Conservation (phyloP, 2,113 vertebrate species). For the Periophthalmus modestus region DNA sequence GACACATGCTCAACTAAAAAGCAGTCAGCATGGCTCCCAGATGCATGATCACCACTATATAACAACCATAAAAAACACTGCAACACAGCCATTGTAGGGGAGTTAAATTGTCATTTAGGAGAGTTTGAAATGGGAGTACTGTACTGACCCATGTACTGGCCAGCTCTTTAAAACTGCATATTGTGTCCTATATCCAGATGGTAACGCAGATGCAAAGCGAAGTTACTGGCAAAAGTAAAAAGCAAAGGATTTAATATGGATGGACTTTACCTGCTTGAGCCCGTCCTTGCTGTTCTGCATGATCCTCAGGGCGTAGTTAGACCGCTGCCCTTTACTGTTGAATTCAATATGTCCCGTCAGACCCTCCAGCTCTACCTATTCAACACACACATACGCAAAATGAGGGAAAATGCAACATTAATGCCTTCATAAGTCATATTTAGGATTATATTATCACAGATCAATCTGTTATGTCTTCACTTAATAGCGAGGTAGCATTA, state of each 20-base stretch:
- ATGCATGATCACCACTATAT: slow-evolving; percentile 28
- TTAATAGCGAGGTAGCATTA: slow-evolving; percentile 35
- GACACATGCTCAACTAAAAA: slow-evolving; percentile 31
- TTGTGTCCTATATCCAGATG: background rate
- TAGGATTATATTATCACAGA: slow-evolving; percentile 30
- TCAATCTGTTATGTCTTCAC: slow-evolving; percentile 15
- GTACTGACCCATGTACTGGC: slow-evolving; percentile 2
- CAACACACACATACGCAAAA: slow-evolving; percentile 76
- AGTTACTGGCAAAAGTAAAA: background rate
- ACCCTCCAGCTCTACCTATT: slow-evolving; percentile 99
- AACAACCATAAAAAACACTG: slow-evolving; percentile 37
- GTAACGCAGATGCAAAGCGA: background rate
- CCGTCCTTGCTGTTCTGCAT: slow-evolving; percentile 89
- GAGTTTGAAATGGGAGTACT: slow-evolving; percentile 9
- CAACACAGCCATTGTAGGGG: slow-evolving; percentile 26
- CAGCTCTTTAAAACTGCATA: background rate
- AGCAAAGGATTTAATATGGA: background rate
- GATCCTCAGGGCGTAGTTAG: slow-evolving; percentile 95
- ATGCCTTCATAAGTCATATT: slow-evolving; percentile 22
- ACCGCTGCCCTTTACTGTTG: slow-evolving; percentile 98
- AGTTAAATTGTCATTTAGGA: slow-evolving; percentile 26
- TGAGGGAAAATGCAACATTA: slow-evolving; percentile 14
- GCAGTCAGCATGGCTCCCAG: slow-evolving; percentile 27
- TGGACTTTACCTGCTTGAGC: slow-evolving; percentile 88
- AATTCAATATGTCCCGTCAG: slow-evolving; percentile 99